Evolutionary conservation across 2,797 vertebrate species (phyloP).

Genomic region (Pipistrellus pipistrellus): DNA sequence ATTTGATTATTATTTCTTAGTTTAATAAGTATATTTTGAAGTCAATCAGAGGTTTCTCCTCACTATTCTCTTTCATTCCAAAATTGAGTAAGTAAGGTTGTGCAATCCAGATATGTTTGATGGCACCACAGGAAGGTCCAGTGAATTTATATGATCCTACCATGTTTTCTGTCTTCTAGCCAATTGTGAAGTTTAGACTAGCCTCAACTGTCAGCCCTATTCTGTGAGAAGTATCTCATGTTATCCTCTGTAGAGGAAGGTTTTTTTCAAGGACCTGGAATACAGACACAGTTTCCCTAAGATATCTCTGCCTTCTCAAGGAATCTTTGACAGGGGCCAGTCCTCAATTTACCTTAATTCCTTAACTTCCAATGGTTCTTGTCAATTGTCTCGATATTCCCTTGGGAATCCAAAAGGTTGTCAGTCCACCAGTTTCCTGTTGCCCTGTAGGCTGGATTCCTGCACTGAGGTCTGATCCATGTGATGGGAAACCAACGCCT

Average conservation of each 20-base stretch:
- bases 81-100: not conserved
- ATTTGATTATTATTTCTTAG: not conserved
- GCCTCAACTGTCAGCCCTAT: accelerated
- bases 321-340: not conserved
- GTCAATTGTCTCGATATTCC: not conserved
- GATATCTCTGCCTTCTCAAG: not conserved
- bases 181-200: not conserved
- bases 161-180: not conserved
- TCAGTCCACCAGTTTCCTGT: not conserved
- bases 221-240: not conserved
- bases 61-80: not conserved
- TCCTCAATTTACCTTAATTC: not conserved
- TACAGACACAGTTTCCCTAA: not conserved
- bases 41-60: not conserved
- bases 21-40: not conserved
- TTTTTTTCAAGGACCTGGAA: not conserved
- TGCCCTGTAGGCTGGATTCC: not conserved
- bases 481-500: slow-evolving; percentile 57
- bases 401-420: not conserved
- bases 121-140: not conserved
- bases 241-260: not conserved
- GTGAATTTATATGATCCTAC: not conserved
- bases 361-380: not conserved
- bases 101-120: not conserved
- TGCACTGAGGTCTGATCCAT: not conserved